phyloP scores from a whole-genome alignment of 2,888 invertebrate genomes.

The Tetropium fuscum region DNA sequence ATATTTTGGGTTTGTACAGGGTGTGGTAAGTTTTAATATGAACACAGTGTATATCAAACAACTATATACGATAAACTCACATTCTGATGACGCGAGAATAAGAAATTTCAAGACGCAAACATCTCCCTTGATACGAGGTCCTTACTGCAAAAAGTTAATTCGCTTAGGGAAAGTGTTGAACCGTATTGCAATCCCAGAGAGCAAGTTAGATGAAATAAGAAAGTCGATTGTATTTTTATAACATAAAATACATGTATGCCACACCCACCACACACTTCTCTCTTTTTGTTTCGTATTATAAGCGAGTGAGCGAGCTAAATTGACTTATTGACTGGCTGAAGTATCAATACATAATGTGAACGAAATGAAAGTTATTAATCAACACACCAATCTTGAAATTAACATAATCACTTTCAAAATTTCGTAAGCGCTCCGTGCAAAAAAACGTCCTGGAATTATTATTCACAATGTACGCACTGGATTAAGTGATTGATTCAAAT shows the following conservation, averaged over 20 bases:
- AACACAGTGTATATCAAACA: too few species aligned
- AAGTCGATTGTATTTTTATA: neutral
- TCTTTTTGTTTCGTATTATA: conserved; percentile 17
- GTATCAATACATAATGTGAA: conserved; percentile 24
- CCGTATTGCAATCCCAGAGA: too few species aligned
- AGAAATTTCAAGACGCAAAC: too few species aligned
- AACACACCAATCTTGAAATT: conserved; percentile 48
- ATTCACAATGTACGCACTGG: conserved; percentile 31
- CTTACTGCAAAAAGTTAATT: too few species aligned
- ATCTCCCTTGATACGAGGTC: too few species aligned
- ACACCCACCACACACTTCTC: conserved; percentile 8
- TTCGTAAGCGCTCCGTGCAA: conserved; percentile 44
- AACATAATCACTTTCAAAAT: conserved; percentile 54
- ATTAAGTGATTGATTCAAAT: conserved; percentile 38
- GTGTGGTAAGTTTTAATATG: too few species aligned
- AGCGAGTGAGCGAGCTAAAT: conserved; percentile 5
- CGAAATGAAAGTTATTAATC: conserved; percentile 54
- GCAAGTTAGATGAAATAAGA: conserved; percentile 9
- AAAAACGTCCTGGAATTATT: conserved; percentile 29
- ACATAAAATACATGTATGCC: conserved; percentile 10
- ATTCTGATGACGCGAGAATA: too few species aligned
- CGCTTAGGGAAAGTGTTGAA: too few species aligned
- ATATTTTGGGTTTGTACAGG: too few species aligned
- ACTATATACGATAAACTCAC: too few species aligned
- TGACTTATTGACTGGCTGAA: neutral